Conservation (phyloP, 2,113 vertebrate species). For the Phocoena phocoena region DNA sequence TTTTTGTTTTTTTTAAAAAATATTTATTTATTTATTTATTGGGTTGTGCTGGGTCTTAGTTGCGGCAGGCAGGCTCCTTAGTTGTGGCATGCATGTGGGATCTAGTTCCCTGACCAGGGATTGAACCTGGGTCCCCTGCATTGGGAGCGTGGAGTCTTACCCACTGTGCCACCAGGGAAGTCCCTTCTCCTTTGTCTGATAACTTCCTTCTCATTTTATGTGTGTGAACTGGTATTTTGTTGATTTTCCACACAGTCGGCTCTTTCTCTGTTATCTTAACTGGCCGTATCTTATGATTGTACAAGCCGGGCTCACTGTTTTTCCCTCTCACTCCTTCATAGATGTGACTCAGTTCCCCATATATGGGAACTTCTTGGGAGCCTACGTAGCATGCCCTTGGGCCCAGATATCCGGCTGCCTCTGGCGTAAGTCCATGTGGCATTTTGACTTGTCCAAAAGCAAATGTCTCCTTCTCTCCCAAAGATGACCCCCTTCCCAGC, state of each 20-base stretch:
- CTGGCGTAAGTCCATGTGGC: background rate
- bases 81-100: too few species aligned
- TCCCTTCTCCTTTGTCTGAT: background rate
- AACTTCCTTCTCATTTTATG: background rate
- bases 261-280: background rate
- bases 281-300: background rate
- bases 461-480: background rate
- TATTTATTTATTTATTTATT: too few species aligned
- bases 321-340: background rate
- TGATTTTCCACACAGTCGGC: background rate
- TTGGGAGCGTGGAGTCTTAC: too few species aligned
- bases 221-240: background rate
- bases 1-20: background rate
- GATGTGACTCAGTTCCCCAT: too few species aligned
- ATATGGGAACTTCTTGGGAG: background rate
- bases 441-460: background rate
- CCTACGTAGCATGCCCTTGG: fast-evolving
- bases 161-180: too few species aligned
- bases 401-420: background rate
- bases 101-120: too few species aligned
- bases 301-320: background rate
- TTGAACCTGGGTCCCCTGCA: too few species aligned
- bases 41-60: too few species aligned
- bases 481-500: background rate
- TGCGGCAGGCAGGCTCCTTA: too few species aligned